Conservation (phyloP, 2,113 vertebrate genomes). For the Archocentrus centrarchus region DNA sequence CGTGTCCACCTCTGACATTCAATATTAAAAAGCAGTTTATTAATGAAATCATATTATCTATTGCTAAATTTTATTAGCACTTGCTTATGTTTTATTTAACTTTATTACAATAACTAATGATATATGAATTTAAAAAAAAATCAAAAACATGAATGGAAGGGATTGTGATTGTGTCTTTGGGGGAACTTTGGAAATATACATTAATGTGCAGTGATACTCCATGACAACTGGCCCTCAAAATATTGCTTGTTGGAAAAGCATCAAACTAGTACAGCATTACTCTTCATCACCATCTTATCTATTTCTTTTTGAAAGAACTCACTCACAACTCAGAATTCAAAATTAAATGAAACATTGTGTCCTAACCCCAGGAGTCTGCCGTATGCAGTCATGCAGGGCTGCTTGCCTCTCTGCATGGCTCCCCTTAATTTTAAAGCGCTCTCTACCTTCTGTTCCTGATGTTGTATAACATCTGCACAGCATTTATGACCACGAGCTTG, state of each 20-base stretch:
- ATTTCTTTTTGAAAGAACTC: conserved; percentile 5
- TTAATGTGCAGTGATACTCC: background rate
- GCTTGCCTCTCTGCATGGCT: background rate
- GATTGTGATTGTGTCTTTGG: background rate
- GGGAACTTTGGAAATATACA: background rate
- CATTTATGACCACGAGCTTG: conserved; percentile 35
- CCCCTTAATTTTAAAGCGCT: conserved; percentile 14
- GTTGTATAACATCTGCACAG: conserved; percentile 36
- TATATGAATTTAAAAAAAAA: too few relatives aligned
- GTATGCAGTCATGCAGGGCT: background rate
- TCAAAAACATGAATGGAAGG: background rate
- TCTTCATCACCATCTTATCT: background rate
- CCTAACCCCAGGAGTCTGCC: background rate
- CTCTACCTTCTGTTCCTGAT: conserved; percentile 16
- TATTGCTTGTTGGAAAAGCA: background rate
- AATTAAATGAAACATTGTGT: conserved; percentile 4
- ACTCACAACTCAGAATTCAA: background rate
- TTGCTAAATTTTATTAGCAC: background rate
- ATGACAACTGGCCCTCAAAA: conserved; percentile 3
- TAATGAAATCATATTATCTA: background rate
- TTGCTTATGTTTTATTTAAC: background rate
- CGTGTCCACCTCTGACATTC: background rate
- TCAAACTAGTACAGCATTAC: background rate
- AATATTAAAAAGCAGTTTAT: background rate
- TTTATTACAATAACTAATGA: background rate